Percentiles rank a stretch among this genome's conserved stretches.
phyloP scores from a whole-genome alignment of 1,140 invertebrate species.

The Temnothorax curvispinosus region DNA sequence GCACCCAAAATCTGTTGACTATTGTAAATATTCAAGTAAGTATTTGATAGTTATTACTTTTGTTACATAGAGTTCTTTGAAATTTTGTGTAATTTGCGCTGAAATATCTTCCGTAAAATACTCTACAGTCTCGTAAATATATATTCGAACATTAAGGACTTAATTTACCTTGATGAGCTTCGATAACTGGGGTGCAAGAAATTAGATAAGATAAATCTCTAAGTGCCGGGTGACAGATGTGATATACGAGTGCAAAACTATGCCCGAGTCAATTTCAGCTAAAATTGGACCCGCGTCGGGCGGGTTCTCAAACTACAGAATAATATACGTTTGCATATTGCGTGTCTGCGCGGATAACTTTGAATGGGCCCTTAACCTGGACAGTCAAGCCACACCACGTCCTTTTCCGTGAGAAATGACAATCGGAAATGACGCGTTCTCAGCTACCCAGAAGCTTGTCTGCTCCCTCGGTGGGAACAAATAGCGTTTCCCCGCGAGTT shows the following conservation, averaged over 20 bases:
- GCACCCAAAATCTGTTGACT: not conserved
- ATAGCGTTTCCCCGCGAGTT: slow-evolving; percentile 61
- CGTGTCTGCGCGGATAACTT: slow-evolving; percentile 49
- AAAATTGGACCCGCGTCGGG: slow-evolving; percentile 55
- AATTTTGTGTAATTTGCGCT: not conserved
- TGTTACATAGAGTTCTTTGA: not conserved
- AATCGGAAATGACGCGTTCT: slow-evolving; percentile 78
- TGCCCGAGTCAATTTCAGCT: slow-evolving; percentile 50
- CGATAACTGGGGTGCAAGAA: slow-evolving; percentile 43
- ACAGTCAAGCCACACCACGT: slow-evolving; percentile 47
- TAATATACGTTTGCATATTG: slow-evolving; percentile 57
- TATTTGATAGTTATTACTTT: not conserved
- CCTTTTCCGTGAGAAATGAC: slow-evolving; percentile 76
- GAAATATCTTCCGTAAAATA: not conserved
- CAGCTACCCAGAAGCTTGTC: slow-evolving; percentile 57
- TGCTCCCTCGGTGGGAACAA: slow-evolving; percentile 53
- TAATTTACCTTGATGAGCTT: slow-evolving; percentile 54
- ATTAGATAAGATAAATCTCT: slow-evolving; percentile 59
- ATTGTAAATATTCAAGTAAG: not conserved
- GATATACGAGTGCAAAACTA: slow-evolving; percentile 52
- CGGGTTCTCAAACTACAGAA: slow-evolving; percentile 44
- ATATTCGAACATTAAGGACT: slow-evolving; percentile 39
- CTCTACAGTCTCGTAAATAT: not conserved
- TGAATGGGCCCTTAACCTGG: slow-evolving; percentile 58
- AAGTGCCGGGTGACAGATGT: slow-evolving; percentile 47